Conservation (phyloP, 1,140 invertebrate genomes). For the Tenebrio molitor region DNA sequence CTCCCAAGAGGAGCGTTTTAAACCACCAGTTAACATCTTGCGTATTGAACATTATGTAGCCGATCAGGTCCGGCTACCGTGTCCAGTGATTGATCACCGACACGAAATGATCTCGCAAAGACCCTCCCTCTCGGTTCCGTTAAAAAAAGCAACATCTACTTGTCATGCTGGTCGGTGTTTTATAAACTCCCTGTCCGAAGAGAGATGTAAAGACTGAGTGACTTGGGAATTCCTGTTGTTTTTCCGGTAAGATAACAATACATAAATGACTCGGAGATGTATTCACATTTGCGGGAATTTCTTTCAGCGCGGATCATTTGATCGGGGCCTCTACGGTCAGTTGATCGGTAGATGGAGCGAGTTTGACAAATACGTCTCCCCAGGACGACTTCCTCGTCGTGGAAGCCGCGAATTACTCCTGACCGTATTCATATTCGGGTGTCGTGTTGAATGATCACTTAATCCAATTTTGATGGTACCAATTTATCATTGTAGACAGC, state of each 20-base stretch:
- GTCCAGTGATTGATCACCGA: slow-evolving; percentile 65
- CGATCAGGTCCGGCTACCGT: slow-evolving; percentile 60
- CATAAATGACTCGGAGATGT: slow-evolving; percentile 64
- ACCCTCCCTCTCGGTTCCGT: slow-evolving; percentile 52
- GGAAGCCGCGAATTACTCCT: neutral
- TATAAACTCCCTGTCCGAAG: slow-evolving; percentile 59
- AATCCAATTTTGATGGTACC: slow-evolving; percentile 50
- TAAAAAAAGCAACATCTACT: slow-evolving; percentile 59
- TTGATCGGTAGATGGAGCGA: slow-evolving; percentile 64
- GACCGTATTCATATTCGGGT: slow-evolving; percentile 14
- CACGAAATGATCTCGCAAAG: slow-evolving; percentile 55
- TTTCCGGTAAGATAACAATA: slow-evolving; percentile 57
- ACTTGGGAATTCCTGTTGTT: slow-evolving; percentile 57
- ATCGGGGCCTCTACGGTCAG: slow-evolving; percentile 60
- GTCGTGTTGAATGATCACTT: slow-evolving; percentile 30
- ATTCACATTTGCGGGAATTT: slow-evolving; percentile 65
- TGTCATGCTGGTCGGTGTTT: slow-evolving; percentile 61
- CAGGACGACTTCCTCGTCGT: slow-evolving; percentile 51
- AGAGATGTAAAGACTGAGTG: slow-evolving; percentile 51
- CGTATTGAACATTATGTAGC: slow-evolving; percentile 66
- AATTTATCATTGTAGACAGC: slow-evolving; percentile 55
- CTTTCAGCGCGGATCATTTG: slow-evolving; percentile 61
- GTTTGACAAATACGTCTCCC: slow-evolving; percentile 60
- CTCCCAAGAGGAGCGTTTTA: slow-evolving; percentile 64
- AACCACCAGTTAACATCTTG: slow-evolving; percentile 67